A percentile compares a stretch with the other conserved stretches of the same genome.
Conservation (phyloP, 2,797 vertebrate genomes). For the Leontocebus nigricollis region DNA sequence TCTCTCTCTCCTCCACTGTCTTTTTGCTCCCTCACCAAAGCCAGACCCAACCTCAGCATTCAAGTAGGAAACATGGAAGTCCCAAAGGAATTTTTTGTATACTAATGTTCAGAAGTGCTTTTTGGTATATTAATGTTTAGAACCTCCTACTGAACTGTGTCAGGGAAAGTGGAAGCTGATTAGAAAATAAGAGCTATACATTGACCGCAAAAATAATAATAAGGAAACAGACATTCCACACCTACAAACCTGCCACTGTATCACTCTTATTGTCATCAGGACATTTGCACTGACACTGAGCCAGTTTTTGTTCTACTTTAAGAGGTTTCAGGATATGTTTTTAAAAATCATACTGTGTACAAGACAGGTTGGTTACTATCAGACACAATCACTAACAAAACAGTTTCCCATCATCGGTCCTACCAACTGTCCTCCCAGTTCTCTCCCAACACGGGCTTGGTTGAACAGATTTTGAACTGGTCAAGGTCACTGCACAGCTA, state of each 20-base stretch:
- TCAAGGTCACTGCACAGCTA: conserved; percentile 70
- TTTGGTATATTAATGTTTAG: neutral
- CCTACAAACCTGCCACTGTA: neutral
- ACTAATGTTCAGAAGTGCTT: neutral
- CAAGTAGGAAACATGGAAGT: neutral
- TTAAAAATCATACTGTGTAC: neutral
- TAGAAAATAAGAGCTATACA: neutral
- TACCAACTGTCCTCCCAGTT: conserved; percentile 59
- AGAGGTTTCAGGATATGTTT: neutral
- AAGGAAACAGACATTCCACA: neutral
- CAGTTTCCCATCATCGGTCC: conserved; percentile 15
- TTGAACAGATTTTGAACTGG: conserved; percentile 61
- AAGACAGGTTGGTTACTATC: conserved; percentile 1
- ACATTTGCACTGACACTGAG: neutral
- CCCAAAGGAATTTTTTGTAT: neutral
- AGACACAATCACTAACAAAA: conserved; percentile 17
- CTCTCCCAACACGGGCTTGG: conserved; percentile 17
- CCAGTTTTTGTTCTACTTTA: neutral
- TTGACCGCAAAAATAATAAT: neutral
- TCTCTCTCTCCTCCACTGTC: neutral
- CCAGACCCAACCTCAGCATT: neutral
- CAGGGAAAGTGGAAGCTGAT: neutral
- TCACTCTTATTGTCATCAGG: neutral
- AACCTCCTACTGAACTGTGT: neutral
- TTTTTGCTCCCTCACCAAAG: neutral